Conservation (phyloP, 1,140 invertebrate species). For the Nebria ingens region DNA sequence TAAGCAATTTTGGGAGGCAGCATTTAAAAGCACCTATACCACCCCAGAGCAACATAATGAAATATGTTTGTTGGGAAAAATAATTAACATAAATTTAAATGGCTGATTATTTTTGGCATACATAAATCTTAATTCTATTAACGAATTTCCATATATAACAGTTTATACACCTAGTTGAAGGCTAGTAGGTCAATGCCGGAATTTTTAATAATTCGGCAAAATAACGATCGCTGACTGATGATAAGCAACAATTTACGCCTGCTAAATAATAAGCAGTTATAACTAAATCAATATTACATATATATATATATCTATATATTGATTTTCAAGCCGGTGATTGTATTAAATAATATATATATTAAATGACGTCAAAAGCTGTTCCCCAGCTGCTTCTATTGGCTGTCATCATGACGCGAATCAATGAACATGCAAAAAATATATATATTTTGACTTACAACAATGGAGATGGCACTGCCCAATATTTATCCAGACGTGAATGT, state of each 20-base stretch:
- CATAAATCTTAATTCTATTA: too few relatives aligned
- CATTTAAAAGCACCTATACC: too few relatives aligned
- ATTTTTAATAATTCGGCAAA: too few relatives aligned
- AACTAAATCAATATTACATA: neutral
- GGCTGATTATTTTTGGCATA: too few relatives aligned
- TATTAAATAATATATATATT: neutral
- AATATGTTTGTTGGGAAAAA: too few relatives aligned
- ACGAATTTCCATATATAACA: neutral
- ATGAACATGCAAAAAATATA: neutral
- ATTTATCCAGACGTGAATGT: too few relatives aligned
- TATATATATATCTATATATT: neutral
- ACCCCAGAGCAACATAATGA: too few relatives aligned
- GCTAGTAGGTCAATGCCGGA: neutral
- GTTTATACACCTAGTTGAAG: neutral
- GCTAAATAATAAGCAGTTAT: neutral
- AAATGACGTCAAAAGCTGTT: neutral
- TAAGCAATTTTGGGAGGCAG: too few relatives aligned
- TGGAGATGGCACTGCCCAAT: too few relatives aligned
- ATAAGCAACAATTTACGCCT: neutral
- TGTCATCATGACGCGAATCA: neutral
- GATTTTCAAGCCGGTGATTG: neutral
- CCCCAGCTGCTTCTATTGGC: too few relatives aligned
- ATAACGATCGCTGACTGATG: neutral
- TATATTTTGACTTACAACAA: neutral
- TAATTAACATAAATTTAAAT: too few relatives aligned